Evolutionary conservation across 2,113 vertebrate genomes (phyloP), one percentile per base, ranked within the genome.

Genomic region (Hydrochoerus hydrochaeris): DNA sequence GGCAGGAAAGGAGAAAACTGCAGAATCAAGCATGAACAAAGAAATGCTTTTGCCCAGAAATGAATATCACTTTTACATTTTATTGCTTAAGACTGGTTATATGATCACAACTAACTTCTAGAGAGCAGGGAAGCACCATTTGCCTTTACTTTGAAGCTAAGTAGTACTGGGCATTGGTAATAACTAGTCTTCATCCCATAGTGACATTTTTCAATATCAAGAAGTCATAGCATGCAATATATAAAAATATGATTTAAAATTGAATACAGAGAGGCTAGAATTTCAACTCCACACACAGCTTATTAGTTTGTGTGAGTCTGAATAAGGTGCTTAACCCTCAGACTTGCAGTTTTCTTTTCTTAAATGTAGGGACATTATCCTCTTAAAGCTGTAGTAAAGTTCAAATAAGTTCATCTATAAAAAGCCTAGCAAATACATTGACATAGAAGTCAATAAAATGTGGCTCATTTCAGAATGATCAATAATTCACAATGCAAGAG

Each of bases 401-500:
- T 95, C 71, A 52, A 58, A 73, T 80, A n/a, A 90, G 44, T 84
- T 75, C 2, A 17, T 13, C 0, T 84, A 60, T 86, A 41, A 85
- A 85, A 80, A 5, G 11, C 7, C 6, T 69, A 67, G 10, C 38
- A 57, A 38, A 19, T 52, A 13, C 5, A 92, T 38, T 52, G 57
- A 73, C 38, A 77, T 11, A 88, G 52, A 88, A 93, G 20, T 20
- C 17, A 93, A 46, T 16, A 86, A 65, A 85, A 32, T 13, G 46
- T 52, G 17, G 7, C 93, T 88, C 46, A 58, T 91, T 93, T 89
- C 57, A 32, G 85, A 83, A 67, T 86, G 57, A 60, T 35, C 28
- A 93, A 84, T 93, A 97, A 87, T n/a, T 88, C 91, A 35, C 78
- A 81, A 92, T 52, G 62, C 92, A 88, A 84, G 35, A 93, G 46